Percentiles rank a stretch among this genome's conserved stretches.
Conservation (phyloP, 2,113 vertebrate species). For the Corythaixoides concolor region DNA sequence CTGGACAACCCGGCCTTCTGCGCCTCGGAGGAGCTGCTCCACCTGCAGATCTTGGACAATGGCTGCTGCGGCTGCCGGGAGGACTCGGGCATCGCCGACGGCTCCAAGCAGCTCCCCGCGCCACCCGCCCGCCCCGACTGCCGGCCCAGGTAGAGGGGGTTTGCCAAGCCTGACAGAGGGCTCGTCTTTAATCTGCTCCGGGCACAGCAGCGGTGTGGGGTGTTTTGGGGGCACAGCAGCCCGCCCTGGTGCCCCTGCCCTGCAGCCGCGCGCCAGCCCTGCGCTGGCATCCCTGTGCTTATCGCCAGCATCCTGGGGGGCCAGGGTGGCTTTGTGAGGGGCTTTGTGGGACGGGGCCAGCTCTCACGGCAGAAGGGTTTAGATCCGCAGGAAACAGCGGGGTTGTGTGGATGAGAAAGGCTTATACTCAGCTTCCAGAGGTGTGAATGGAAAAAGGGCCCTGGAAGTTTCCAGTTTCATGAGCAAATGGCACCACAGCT, state of each 20-base stretch:
- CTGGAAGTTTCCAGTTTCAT: not conserved
- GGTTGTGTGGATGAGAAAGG: not conserved
- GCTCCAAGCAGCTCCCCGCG: rapidly evolving
- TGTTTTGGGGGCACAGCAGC: not conserved
- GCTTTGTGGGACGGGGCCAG: not conserved
- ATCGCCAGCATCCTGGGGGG: rapidly evolving
- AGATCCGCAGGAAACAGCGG: not conserved
- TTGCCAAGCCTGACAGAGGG: rapidly evolving
- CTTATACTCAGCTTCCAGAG: not conserved
- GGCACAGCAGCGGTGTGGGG: rapidly evolving
- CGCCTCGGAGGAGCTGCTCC: conserved; percentile 85
- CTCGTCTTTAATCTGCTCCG: rapidly evolving
- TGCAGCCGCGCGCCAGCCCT: rapidly evolving
- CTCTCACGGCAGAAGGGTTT: not conserved
- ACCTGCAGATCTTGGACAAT: conserved; percentile 78
- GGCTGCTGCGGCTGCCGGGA: conserved; percentile 77
- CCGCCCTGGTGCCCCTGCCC: not conserved
- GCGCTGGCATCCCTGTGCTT: rapidly evolving
- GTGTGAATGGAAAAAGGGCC: not conserved
- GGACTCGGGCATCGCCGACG: not conserved
- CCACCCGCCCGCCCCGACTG: rapidly evolving
- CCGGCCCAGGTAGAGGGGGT: not conserved
- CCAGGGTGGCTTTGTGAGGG: not conserved
- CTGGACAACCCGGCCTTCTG: conserved; percentile 86
- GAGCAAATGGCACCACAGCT: not conserved